Evolutionary conservation across 2,113 vertebrate species (phyloP), one percentile per base, ranked within the genome.

Genomic region (Nothobranchius kuhntae): DNA sequence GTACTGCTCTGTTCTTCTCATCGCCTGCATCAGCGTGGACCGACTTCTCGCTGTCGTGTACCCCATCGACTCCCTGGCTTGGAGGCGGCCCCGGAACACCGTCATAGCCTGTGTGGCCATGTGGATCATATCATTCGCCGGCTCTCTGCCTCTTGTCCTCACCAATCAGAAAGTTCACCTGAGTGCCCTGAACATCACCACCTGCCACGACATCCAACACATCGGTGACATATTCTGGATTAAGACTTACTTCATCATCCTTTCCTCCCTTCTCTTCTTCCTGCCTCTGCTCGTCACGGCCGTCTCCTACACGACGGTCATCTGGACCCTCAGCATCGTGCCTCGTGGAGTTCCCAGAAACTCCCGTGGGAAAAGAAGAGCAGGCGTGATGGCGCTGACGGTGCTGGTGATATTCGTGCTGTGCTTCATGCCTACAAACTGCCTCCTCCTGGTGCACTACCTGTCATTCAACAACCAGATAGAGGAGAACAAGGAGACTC

Each of bases 1-100:
- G 96, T 97, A 98, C 26, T 95, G 95, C 71, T 98, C 96, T 0
- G 59, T 99, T 67, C 92, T 98, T 79, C 89, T 99, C 57, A 96
- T 97, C 68, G 93, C 93, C 0, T 94, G 92, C 86, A 99, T 99
- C n/a, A 96, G 95, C 44, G 81, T 95, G 0, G 96, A 98, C 84
- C 95, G 96, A 4, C 94, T 96, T 24, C 83, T 98, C 7, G 97
- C 96, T 0, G 94, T 99, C 21, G 96, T 96, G 50, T 97, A 96
- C 61, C 98, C 97, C 3, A 96, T 98, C 7, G 68, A 92, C 50
- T 95, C 97, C 1, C 91, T 98, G 14, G 77, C 89, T 0, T 98
- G 97, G 97, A 94, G 97, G 2, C 94, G 91, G 0, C 71, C 93
- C 0, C 47, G 80, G 1, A 89, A 90, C 13, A 89, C 97, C 0